Evolutionary conservation across 2,797 vertebrate species (phyloP).

Genomic region (Peromyscus aztecus): DNA sequence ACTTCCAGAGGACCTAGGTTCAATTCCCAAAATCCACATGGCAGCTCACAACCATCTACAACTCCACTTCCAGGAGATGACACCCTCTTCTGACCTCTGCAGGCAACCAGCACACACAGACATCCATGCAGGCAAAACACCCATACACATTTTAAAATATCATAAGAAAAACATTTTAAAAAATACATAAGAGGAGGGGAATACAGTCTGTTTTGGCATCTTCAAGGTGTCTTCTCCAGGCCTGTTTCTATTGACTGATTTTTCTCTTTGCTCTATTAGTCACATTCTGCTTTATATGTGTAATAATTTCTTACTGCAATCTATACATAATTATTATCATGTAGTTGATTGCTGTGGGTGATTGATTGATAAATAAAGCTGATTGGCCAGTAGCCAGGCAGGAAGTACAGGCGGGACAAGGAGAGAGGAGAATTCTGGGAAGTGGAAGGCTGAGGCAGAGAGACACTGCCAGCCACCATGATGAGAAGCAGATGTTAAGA

Average conservation of each 20-base stretch:
- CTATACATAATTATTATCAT: constrained; percentile 33
- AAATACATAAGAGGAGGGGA: neutral
- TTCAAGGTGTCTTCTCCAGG: neutral
- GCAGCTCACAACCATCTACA: neutral
- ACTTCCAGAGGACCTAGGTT: neutral
- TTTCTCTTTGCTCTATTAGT: constrained; percentile 17
- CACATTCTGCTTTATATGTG: neutral
- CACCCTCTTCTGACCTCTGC: neutral
- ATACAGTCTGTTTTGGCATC: neutral
- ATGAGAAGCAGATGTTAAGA: too few relatives aligned
- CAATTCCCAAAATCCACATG: neutral
- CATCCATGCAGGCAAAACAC: neutral
- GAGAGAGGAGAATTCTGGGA: too few relatives aligned
- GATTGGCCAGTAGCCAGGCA: too few relatives aligned
- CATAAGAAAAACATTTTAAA: neutral
- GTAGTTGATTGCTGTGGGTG: neutral
- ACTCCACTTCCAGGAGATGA: neutral
- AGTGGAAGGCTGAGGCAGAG: too few relatives aligned
- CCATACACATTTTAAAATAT: neutral
- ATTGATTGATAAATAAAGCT: too few relatives aligned
- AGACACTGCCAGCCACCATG: too few relatives aligned
- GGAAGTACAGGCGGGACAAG: too few relatives aligned
- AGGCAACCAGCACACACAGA: neutral
- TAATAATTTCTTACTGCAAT: constrained; percentile 38
- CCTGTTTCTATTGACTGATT: neutral